Evolutionary conservation across 2,888 invertebrate species (phyloP).

Genomic region (Oscheius sp.): DNA sequence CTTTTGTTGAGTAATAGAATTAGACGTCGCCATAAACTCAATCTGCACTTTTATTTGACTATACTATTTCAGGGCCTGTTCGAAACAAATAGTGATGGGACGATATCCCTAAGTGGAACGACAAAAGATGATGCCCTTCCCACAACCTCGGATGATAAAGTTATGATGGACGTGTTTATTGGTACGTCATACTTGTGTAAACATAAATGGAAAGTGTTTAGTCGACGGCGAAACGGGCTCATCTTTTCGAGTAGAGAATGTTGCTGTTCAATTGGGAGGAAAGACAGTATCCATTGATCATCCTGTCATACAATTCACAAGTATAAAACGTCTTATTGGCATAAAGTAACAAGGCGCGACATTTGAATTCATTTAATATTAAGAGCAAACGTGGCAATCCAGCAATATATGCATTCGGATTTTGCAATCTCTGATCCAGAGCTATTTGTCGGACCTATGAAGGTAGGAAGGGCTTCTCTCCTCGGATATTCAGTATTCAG

Average conservation of each 20-base stretch:
- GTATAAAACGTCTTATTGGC: conserved; percentile 28
- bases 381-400: conserved; percentile 33
- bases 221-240: conserved; percentile 39
- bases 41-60: not conserved
- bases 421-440: conserved; percentile 18
- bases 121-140: conserved; percentile 1
- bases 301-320: conserved; percentile 22
- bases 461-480: not conserved
- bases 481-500: conserved; percentile 14
- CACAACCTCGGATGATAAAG: not conserved
- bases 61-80: conserved; percentile 16
- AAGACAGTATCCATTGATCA: conserved; percentile 10
- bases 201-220: not conserved
- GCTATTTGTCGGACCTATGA: conserved; percentile 30
- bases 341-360: conserved; percentile 13
- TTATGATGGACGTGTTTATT: conserved; percentile 30
- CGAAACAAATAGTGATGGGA: conserved; percentile 22
- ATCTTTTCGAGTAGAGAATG: conserved; percentile 30
- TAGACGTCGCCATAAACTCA: not conserved
- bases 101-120: conserved; percentile 15
- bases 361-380: not conserved
- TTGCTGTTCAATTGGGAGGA: conserved; percentile 22
- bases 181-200: not conserved
- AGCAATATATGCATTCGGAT: conserved; percentile 28
- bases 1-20: not conserved